These are phyloP conservation scores for Ranitomeya variabilis DNA, from an alignment of 2,113 vertebrate genomes.

Conservation along the genomic window DNA sequence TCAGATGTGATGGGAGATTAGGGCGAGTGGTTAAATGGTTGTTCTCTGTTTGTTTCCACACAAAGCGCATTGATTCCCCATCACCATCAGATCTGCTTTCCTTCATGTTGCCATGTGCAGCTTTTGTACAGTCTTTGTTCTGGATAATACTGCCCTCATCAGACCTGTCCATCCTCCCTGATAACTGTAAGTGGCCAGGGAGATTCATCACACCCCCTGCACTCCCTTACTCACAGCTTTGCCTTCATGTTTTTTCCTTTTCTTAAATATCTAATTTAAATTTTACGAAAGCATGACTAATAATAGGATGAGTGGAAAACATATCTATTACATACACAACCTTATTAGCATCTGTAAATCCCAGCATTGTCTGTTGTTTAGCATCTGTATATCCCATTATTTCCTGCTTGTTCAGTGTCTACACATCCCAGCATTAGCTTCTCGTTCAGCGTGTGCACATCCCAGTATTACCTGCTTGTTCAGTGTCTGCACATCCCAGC, in stretches of 20 bases:
- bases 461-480: too few species aligned
- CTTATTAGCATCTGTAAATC: too few species aligned
- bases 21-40: constrained; percentile 31
- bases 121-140: constrained; percentile 45
- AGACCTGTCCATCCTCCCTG: constrained; percentile 27
- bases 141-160: constrained; percentile 29
- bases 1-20: constrained; percentile 17
- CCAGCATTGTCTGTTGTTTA: too few species aligned
- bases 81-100: constrained; percentile 38
- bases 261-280: neutral
- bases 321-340: neutral
- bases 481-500: too few species aligned
- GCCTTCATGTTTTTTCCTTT: neutral
- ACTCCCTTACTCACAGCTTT: neutral
- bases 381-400: too few species aligned
- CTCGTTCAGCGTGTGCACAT: too few species aligned
- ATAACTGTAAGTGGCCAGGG: constrained; percentile 5
- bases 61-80: constrained; percentile 40
- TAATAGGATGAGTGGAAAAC: neutral
- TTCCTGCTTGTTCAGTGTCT: too few species aligned
- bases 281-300: neutral
- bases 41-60: constrained; percentile 39
- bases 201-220: neutral
- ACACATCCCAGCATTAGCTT: too few species aligned
- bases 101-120: constrained; percentile 23